A percentile compares a stretch with the other conserved stretches of the same genome.
Evolutionary conservation across 2,888 invertebrate species (phyloP).

Genomic region (Ochropleura plecta): DNA sequence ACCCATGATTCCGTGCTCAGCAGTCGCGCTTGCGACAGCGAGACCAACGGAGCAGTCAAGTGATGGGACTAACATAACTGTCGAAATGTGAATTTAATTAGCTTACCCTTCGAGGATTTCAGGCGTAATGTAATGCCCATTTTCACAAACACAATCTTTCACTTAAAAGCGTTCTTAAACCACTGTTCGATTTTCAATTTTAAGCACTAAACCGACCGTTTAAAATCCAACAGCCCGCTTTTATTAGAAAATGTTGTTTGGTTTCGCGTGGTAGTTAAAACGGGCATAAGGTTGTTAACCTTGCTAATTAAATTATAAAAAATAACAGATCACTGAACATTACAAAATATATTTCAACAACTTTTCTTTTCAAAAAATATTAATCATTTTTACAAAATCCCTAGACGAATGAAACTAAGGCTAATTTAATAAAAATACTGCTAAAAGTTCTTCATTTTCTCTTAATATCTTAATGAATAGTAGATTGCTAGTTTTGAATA

Average conservation of each 20-base stretch:
- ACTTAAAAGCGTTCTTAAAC: no score
- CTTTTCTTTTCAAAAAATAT: neutral
- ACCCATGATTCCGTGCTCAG: no score
- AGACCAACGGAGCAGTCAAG: no score
- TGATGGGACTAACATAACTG: no score
- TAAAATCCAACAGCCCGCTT: neutral
- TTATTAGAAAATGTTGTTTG: neutral
- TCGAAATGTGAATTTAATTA: no score
- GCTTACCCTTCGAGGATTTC: no score
- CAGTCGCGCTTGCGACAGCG: no score
- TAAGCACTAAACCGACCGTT: neutral
- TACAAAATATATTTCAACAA: no score
- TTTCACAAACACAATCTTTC: neutral
- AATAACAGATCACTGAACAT: neutral
- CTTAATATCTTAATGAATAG: constrained; percentile 16
- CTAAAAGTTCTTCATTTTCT: constrained; percentile 4
- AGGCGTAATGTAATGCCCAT: no score
- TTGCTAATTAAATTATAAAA: neutral
- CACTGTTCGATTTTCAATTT: no score
- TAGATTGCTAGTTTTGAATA: constrained; percentile 39
- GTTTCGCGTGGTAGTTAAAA: neutral
- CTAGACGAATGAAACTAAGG: constrained; percentile 9
- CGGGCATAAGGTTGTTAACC: neutral
- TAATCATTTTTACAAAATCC: neutral
- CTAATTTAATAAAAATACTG: constrained; percentile 9